A percentile compares a stretch with the other conserved stretches of the same genome.
These are phyloP conservation scores for Turdus rufiventris DNA, from an alignment of 2,113 vertebrate genomes.

Conservation along the genomic window DNA sequence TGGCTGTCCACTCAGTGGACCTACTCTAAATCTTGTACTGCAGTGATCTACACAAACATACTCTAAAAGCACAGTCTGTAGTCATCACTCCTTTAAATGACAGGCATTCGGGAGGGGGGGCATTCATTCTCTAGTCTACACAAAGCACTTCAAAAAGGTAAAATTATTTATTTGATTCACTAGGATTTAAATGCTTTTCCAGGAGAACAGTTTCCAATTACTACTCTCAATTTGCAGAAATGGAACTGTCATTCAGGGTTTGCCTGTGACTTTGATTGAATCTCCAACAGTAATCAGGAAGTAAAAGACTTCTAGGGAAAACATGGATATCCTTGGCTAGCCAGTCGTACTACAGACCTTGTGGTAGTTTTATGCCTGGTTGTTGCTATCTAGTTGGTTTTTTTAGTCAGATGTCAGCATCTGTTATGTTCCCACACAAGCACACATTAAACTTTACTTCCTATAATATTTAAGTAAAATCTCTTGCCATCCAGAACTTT, in stretches of 20 bases:
- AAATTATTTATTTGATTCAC: background rate
- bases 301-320: background rate
- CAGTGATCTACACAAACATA: background rate
- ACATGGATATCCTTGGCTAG: background rate
- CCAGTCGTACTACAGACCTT: background rate
- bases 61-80: background rate
- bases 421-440: background rate
- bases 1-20: background rate
- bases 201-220: constrained; percentile 12
- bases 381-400: background rate
- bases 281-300: background rate
- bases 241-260: background rate
- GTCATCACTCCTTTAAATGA: background rate
- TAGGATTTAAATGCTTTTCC: background rate
- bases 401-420: background rate
- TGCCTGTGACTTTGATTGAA: background rate
- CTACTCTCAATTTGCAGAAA: background rate
- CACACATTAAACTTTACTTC: background rate
- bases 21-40: background rate
- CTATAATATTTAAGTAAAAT: background rate
- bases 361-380: background rate
- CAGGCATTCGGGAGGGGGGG: background rate
- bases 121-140: background rate
- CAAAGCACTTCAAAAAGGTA: background rate
- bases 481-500: background rate